These are phyloP conservation scores for Pandemis heparana DNA, from an alignment of 2,888 invertebrate species.

Conservation along the genomic window DNA sequence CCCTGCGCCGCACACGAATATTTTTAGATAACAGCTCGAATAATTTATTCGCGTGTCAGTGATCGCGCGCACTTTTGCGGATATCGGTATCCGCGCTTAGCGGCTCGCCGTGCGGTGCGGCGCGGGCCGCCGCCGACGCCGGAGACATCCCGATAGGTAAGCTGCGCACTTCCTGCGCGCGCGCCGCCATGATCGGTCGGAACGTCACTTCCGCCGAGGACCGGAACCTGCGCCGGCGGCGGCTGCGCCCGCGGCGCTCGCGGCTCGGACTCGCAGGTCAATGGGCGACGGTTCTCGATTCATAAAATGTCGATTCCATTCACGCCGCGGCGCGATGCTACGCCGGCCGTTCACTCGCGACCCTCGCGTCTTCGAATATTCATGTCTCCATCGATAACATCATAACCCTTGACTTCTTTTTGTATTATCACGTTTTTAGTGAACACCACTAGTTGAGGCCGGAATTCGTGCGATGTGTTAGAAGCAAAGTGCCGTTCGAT, in stretches of 20 bases:
- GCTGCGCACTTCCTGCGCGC: constrained; percentile 86
- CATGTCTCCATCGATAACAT: constrained; percentile 85
- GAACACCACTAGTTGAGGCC: constrained; percentile 71
- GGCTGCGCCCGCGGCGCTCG: constrained; percentile 60
- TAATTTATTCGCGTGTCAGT: constrained; percentile 83
- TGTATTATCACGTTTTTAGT: constrained; percentile 82
- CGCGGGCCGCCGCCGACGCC: constrained; percentile 61
- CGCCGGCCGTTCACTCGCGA: constrained; percentile 83
- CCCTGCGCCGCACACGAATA: constrained; percentile 80
- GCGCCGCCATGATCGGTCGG: constrained; percentile 83
- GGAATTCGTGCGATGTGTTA: constrained; percentile 79
- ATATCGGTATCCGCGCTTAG: constrained; percentile 76
- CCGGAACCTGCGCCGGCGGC: constrained; percentile 71
- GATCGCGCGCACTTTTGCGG: constrained; percentile 82
- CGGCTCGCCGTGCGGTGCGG: constrained; percentile 62
- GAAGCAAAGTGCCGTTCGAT: constrained; percentile 75
- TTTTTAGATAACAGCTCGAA: constrained; percentile 85
- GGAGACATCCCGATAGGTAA: constrained; percentile 83
- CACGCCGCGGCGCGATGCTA: constrained; percentile 80
- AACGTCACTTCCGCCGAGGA: constrained; percentile 81
- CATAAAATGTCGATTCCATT: constrained; percentile 85
- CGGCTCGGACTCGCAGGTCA: constrained; percentile 61
- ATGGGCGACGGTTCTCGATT: constrained; percentile 83
- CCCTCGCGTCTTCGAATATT: constrained; percentile 85
- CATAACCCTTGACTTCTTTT: constrained; percentile 84